Evolutionary conservation across 2,113 vertebrate species (phyloP).

Genomic region (Orycteropus afer): DNA sequence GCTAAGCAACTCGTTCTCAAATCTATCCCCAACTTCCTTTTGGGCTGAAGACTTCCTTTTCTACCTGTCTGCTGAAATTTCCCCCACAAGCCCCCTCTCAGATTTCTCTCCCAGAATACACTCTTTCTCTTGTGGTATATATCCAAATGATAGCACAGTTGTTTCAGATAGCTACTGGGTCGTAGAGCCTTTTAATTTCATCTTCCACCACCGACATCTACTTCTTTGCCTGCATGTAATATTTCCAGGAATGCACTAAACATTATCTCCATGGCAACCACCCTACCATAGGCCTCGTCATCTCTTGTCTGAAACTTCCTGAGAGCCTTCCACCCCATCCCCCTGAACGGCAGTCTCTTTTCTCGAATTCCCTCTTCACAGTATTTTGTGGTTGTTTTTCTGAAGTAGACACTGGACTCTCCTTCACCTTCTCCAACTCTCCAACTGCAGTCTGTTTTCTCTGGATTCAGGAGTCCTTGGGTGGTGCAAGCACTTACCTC

Average conservation of each 20-base stretch:
- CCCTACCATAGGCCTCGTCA: rapidly evolving
- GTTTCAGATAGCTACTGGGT: background rate
- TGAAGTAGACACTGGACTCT: background rate
- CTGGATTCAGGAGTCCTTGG: too few relatives aligned
- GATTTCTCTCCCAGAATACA: background rate
- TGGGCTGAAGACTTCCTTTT: rapidly evolving
- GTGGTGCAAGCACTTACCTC: too few relatives aligned
- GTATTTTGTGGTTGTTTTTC: background rate
- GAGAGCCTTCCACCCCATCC: rapidly evolving
- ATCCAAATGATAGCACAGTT: background rate
- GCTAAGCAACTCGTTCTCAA: background rate
- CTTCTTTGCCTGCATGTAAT: rapidly evolving
- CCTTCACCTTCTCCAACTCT: background rate
- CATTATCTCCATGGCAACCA: background rate
- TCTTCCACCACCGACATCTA: too few relatives aligned
- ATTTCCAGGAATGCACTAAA: background rate
- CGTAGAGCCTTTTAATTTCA: background rate
- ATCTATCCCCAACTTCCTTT: rapidly evolving
- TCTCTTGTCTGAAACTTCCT: background rate
- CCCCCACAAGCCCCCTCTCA: background rate
- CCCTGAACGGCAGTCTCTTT: background rate
- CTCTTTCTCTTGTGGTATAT: rapidly evolving
- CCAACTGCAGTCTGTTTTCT: background rate
- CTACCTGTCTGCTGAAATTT: background rate
- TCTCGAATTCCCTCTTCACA: background rate